Percentiles rank a stretch among this genome's conserved stretches.
phyloP scores from a whole-genome alignment of 2,888 invertebrate genomes.

The Oscheius sp. region DNA sequence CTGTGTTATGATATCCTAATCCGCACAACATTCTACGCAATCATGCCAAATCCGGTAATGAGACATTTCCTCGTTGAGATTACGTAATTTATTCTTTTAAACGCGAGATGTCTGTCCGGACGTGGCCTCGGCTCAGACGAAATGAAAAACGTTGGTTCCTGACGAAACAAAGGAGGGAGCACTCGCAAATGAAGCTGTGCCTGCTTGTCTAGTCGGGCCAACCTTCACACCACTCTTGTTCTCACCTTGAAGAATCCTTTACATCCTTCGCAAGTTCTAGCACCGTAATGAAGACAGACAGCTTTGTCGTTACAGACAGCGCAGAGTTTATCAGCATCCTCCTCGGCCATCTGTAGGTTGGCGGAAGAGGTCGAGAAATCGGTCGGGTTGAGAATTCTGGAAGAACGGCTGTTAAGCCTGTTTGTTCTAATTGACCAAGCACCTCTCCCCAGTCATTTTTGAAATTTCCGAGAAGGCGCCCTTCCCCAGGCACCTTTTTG shows the following conservation, averaged over 20 bases:
- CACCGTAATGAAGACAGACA: constrained; percentile 89
- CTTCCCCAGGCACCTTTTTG: background rate
- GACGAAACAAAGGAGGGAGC: too few relatives aligned
- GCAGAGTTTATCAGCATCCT: constrained; percentile 81
- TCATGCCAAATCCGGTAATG: too few relatives aligned
- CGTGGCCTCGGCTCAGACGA: too few relatives aligned
- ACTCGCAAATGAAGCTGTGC: too few relatives aligned
- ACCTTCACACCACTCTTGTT: background rate
- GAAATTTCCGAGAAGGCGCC: background rate
- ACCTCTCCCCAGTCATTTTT: background rate
- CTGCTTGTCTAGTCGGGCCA: too few relatives aligned
- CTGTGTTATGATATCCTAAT: too few relatives aligned
- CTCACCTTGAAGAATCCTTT: constrained; percentile 81
- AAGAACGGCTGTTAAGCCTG: background rate
- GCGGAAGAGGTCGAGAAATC: constrained; percentile 43
- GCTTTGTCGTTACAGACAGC: constrained; percentile 99
- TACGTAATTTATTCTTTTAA: background rate
- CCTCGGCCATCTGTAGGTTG: constrained; percentile 51
- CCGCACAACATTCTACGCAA: too few relatives aligned
- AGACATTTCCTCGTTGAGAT: background rate
- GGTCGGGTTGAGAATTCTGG: constrained; percentile 44
- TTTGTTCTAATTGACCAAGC: background rate
- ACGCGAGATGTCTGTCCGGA: too few relatives aligned
- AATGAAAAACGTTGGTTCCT: too few relatives aligned
- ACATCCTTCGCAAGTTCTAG: constrained; percentile 97